Percentiles rank a stretch among this genome's conserved stretches.
These are phyloP conservation scores for Pantelozetes paolii DNA, from an alignment of 2,888 invertebrate species.

Conservation along the genomic window DNA sequence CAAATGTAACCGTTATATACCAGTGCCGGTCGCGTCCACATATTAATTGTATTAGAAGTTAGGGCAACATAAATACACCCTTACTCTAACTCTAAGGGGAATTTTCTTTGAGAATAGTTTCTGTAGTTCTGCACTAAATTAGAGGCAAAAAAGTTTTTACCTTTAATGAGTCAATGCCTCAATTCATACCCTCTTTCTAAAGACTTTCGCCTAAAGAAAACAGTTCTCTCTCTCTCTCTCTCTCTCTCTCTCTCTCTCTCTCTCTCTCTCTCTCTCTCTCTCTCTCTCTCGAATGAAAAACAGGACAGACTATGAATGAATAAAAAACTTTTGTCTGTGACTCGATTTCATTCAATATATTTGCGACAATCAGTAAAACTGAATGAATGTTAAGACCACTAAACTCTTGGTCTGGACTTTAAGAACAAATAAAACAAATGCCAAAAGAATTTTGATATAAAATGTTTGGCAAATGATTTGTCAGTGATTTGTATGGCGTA, in stretches of 20 bases:
- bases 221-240: background rate
- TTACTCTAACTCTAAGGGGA: background rate
- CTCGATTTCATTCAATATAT: background rate
- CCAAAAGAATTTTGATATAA: slow-evolving; percentile 1
- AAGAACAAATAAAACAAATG: background rate
- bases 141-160: slow-evolving; percentile 1
- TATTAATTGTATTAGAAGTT: background rate
- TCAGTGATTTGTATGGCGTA: slow-evolving; percentile 1
- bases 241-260: background rate
- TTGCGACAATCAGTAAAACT: background rate
- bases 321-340: background rate
- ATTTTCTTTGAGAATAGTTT: background rate
- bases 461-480: slow-evolving; percentile 7
- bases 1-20: background rate
- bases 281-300: background rate
- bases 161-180: slow-evolving; percentile 4
- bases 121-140: background rate
- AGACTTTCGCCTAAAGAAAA: no score
- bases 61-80: background rate
- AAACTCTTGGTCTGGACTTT: background rate
- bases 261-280: background rate
- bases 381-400: background rate
- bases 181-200: no score
- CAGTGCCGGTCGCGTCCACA: background rate
- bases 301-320: background rate